phyloP scores from a whole-genome alignment of 2,888 invertebrate genomes.

The Cheiracanthium punctorium region DNA sequence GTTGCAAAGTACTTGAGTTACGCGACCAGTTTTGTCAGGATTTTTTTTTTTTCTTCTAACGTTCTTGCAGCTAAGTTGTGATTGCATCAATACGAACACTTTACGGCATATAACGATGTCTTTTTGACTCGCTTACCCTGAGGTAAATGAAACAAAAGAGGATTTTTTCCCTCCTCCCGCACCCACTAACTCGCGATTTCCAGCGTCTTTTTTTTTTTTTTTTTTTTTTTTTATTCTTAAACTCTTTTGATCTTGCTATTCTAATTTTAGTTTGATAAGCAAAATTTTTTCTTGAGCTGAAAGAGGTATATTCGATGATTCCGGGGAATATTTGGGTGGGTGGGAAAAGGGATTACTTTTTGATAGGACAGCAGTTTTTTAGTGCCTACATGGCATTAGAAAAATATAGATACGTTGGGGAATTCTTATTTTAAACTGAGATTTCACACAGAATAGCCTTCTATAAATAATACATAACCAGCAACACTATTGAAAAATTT shows the following conservation, averaged over 20 bases:
- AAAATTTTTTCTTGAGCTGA: neutral
- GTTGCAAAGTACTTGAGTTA: conserved; percentile 21
- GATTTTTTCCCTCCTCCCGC: neutral
- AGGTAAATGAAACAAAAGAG: conserved; percentile 6
- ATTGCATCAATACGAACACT: conserved; percentile 24
- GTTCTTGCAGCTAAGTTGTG: neutral
- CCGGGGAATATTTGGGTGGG: neutral
- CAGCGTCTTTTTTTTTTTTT: neutral
- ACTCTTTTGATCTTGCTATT: neutral
- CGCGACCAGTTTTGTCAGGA: neutral
- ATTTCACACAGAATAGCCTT: too few species aligned
- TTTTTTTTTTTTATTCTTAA: too few species aligned
- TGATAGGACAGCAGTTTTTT: neutral
- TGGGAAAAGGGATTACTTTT: neutral
- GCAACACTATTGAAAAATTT: too few species aligned
- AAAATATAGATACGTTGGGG: neutral
- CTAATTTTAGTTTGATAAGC: conserved; percentile 9
- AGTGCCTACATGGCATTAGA: neutral
- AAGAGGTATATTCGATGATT: too few species aligned
- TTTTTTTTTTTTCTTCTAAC: conserved; percentile 12
- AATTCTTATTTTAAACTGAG: too few species aligned
- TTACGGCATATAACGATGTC: conserved; percentile 16
- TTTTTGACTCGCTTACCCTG: neutral
- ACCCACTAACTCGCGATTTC: neutral
- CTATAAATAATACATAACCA: too few species aligned